These are phyloP conservation scores for Crepidodera aurea DNA, from an alignment of 2,888 invertebrate genomes.

Conservation along the genomic window DNA sequence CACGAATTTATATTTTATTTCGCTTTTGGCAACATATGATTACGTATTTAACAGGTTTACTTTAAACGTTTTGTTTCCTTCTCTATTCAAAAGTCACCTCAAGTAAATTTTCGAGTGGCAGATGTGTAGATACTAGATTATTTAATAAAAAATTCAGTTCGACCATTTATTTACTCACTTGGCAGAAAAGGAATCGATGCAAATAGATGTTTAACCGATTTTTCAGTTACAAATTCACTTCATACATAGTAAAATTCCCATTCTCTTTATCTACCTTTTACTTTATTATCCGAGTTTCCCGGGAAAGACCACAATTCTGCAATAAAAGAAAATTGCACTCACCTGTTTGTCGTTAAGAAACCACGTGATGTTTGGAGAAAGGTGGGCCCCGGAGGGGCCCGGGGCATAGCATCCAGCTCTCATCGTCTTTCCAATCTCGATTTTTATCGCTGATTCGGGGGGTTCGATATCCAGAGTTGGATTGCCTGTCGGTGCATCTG, in stretches of 20 bases:
- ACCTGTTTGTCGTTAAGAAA: constrained; percentile 62
- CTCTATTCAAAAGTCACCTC: too few relatives aligned
- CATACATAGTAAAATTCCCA: constrained; percentile 9
- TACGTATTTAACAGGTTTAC: too few relatives aligned
- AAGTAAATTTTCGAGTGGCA: too few relatives aligned
- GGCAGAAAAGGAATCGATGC: background rate
- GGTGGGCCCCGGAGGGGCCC: constrained; percentile 53
- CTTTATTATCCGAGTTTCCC: background rate
- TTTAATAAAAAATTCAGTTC: too few relatives aligned
- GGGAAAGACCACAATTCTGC: background rate
- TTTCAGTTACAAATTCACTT: constrained; percentile 3
- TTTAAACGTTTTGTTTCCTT: too few relatives aligned
- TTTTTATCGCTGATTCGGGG: constrained; percentile 50
- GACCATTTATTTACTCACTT: too few relatives aligned
- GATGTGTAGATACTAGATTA: too few relatives aligned
- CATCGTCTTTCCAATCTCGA: constrained; percentile 61
- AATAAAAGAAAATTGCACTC: constrained; percentile 35
- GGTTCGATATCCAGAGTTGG: constrained; percentile 57
- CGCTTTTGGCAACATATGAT: too few relatives aligned
- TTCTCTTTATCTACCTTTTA: constrained; percentile 12
- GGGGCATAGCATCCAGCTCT: constrained; percentile 60
- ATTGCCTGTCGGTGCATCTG: constrained; percentile 59
- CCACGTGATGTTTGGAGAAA: constrained; percentile 62
- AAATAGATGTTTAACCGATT: background rate
- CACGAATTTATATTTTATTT: too few relatives aligned